Conservation (phyloP, 2,888 invertebrate species). For the Yponomeuta cagnagella region DNA sequence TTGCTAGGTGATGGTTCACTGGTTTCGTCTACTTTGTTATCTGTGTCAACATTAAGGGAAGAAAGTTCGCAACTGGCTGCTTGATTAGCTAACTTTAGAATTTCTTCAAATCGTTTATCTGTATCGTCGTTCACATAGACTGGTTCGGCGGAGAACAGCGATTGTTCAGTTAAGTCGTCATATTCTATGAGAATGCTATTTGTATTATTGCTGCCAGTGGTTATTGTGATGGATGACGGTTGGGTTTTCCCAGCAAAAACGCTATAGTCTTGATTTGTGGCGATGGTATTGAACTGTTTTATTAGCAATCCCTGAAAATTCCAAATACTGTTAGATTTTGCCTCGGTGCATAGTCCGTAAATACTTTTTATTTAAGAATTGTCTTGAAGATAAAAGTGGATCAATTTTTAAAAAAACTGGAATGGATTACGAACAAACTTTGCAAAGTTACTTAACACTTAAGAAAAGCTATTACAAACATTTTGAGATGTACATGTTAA, state of each 20-base stretch:
- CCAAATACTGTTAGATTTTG: background rate
- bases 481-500: too few species aligned
- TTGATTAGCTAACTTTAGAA: constrained; percentile 46
- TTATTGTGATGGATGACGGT: constrained; percentile 9
- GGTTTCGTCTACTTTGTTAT: constrained; percentile 37
- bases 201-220: constrained; percentile 45
- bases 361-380: background rate
- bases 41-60: constrained; percentile 25
- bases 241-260: constrained; percentile 47
- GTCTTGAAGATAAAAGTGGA: too few species aligned
- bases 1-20: constrained; percentile 44
- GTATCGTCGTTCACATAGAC: constrained; percentile 53
- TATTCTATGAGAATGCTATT: constrained; percentile 62
- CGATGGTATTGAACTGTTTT: constrained; percentile 64
- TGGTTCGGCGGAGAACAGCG: constrained; percentile 54
- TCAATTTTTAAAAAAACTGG: too few species aligned
- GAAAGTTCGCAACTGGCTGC: constrained; percentile 21
- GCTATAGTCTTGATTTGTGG: constrained; percentile 58
- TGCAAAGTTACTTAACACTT: too few species aligned
- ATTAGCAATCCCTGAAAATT: constrained; percentile 68
- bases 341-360: background rate
- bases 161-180: constrained; percentile 48
- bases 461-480: too few species aligned
- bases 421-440: too few species aligned
- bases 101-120: constrained; percentile 60